These are phyloP conservation scores for Puffinus mauretanicus DNA, from an alignment of 2,113 vertebrate genomes.

Conservation along the genomic window DNA sequence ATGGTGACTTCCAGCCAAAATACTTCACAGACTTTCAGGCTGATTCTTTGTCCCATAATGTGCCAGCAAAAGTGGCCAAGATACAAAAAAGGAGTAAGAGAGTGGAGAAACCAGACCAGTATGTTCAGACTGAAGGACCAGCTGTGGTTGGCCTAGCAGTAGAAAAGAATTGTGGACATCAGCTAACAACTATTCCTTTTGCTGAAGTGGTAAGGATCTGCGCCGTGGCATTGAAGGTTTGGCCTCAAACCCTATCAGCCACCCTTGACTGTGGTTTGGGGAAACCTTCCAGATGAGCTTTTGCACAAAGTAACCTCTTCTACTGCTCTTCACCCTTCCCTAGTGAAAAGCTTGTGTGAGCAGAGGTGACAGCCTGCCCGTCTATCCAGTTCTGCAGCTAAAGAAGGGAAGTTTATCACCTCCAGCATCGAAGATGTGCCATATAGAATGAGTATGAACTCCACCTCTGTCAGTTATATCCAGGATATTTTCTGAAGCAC, in stretches of 20 bases:
- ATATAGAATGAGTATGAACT: neutral
- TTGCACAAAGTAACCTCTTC: neutral
- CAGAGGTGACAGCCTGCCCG: accelerated
- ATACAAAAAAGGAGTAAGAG: neutral
- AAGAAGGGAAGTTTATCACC: neutral
- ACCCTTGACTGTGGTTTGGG: neutral
- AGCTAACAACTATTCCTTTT: neutral
- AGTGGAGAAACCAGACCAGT: neutral
- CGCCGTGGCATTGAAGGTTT: neutral
- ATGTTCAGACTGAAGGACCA: neutral
- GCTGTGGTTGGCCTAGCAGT: neutral
- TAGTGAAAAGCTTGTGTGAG: neutral
- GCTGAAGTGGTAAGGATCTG: neutral
- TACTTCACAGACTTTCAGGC: neutral
- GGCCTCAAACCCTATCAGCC: neutral
- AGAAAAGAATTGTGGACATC: neutral
- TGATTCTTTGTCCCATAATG: neutral
- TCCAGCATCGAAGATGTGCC: accelerated
- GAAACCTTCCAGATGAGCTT: neutral
- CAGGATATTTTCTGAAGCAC: neutral
- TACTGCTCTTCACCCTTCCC: neutral
- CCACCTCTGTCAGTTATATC: neutral
- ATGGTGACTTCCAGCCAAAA: neutral
- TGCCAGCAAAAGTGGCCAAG: neutral
- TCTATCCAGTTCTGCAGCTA: neutral